Evolutionary conservation across 2,888 invertebrate genomes (phyloP).

Genomic region (Drosophila algonquin): DNA sequence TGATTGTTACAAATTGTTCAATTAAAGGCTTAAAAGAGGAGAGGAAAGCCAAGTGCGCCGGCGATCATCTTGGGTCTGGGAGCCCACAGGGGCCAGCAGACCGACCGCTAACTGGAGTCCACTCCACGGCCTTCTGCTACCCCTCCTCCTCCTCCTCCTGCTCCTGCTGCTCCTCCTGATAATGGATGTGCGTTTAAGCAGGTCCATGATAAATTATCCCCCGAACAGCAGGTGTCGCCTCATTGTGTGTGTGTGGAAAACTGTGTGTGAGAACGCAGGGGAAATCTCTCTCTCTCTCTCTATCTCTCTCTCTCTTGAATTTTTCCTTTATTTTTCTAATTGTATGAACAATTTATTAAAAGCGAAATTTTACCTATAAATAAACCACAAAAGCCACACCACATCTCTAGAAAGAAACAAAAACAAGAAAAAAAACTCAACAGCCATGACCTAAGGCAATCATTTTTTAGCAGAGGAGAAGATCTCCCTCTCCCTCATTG

Average conservation of each 20-base stretch:
- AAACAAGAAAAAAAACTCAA: constrained; percentile 48
- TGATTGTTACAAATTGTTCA: constrained; percentile 81
- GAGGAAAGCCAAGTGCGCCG: constrained; percentile 21
- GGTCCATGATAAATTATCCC: constrained; percentile 69
- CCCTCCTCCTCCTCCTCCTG: constrained; percentile 10
- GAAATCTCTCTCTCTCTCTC: constrained; percentile 32
- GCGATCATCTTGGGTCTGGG: constrained; percentile 1
- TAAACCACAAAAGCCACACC: constrained; percentile 48
- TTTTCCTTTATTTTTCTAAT: constrained; percentile 27
- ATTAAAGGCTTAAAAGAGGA: constrained; percentile 69
- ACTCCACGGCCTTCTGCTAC: constrained; percentile 10
- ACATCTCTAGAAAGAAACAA: constrained; percentile 31
- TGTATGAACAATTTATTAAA: constrained; percentile 70
- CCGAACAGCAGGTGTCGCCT: constrained; percentile 72
- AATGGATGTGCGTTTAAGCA: constrained; percentile 78
- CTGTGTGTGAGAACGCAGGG: constrained; percentile 60
- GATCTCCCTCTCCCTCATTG: constrained; percentile 51
- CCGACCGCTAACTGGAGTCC: constrained; percentile 1
- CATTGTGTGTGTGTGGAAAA: constrained; percentile 51
- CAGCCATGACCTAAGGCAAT: constrained; percentile 69
- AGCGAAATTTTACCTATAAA: constrained; percentile 62
- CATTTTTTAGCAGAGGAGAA: constrained; percentile 24
- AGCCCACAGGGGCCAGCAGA: constrained; percentile 1
- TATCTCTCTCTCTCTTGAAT: constrained; percentile 19
- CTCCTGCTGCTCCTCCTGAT: constrained; percentile 41